A percentile compares a stretch with the other conserved stretches of the same genome.
These are phyloP conservation scores for Lithophane ornitopus DNA, from an alignment of 2,888 invertebrate species.

Conservation along the genomic window DNA sequence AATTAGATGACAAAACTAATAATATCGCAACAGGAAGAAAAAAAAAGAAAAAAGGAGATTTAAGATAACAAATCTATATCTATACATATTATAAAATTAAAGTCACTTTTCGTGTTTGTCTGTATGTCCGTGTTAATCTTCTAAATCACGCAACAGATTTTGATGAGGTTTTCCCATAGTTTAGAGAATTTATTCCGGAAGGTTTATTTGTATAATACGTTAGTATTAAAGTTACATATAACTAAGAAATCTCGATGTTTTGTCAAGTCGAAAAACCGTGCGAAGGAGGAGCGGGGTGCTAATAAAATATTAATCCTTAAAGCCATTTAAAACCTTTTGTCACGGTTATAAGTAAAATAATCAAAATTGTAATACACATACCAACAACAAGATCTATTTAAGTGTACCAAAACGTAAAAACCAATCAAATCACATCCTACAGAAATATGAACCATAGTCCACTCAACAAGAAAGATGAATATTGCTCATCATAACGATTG, in stretches of 20 bases:
- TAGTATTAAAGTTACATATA: no score
- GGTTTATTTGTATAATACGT: no score
- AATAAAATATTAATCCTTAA: constrained; percentile 20
- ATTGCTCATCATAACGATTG: constrained; percentile 58
- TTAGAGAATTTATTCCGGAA: no score
- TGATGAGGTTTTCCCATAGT: no score
- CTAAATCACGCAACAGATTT: no score
- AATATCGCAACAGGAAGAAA: not conserved
- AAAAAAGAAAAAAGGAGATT: not conserved
- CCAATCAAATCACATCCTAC: constrained; percentile 35
- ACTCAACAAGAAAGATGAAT: constrained; percentile 56
- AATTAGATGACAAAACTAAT: not conserved
- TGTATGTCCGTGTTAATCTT: no score
- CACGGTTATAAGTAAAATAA: constrained; percentile 68
- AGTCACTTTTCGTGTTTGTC: no score
- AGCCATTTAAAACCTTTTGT: constrained; percentile 50
- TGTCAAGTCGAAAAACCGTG: no score
- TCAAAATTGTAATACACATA: constrained; percentile 77
- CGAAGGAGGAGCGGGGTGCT: no score
- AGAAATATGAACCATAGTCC: constrained; percentile 53
- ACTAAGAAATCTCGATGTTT: no score
- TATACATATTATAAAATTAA: no score
- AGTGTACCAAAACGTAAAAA: constrained; percentile 74
- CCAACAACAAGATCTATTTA: constrained; percentile 80
- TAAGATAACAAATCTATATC: not conserved